phyloP scores from a whole-genome alignment of 2,797 vertebrate genomes.

The Synanceia verrucosa region DNA sequence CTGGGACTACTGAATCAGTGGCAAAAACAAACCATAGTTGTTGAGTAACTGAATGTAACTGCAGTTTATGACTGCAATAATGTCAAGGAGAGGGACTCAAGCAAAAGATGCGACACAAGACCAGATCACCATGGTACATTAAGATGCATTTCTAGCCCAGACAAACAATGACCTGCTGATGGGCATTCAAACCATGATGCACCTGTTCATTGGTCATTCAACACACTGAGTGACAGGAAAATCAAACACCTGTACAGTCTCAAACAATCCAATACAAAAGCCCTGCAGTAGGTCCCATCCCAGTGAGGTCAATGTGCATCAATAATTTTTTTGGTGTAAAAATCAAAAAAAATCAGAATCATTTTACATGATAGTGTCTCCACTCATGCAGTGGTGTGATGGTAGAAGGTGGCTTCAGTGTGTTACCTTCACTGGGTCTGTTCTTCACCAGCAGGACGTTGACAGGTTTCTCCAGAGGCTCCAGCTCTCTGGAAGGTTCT shows the following conservation, averaged over 20 bases:
- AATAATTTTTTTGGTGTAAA: background rate
- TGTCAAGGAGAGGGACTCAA: too few species aligned
- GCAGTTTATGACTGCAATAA: too few species aligned
- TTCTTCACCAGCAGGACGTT: conserved; percentile 91
- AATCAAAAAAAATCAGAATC: background rate
- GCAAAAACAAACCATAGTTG: too few species aligned
- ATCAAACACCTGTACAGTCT: background rate
- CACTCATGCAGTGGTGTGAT: background rate
- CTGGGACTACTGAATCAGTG: too few species aligned
- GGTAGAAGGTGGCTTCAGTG: background rate
- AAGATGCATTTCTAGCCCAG: too few species aligned
- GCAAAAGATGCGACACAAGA: too few species aligned
- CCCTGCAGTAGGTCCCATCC: background rate
- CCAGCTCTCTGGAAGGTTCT: conserved; percentile 66
- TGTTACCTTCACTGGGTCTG: conserved; percentile 88
- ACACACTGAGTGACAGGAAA: background rate
- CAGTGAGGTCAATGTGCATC: background rate
- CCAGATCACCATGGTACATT: too few species aligned
- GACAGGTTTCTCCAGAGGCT: conserved; percentile 82
- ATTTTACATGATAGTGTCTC: background rate
- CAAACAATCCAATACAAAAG: background rate
- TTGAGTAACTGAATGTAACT: too few species aligned
- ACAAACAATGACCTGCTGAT: too few species aligned
- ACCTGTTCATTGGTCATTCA: background rate
- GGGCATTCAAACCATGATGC: too few species aligned